Evolutionary conservation across 2,113 vertebrate species (phyloP).

Genomic region (sheep (Ovis aries)): DNA sequence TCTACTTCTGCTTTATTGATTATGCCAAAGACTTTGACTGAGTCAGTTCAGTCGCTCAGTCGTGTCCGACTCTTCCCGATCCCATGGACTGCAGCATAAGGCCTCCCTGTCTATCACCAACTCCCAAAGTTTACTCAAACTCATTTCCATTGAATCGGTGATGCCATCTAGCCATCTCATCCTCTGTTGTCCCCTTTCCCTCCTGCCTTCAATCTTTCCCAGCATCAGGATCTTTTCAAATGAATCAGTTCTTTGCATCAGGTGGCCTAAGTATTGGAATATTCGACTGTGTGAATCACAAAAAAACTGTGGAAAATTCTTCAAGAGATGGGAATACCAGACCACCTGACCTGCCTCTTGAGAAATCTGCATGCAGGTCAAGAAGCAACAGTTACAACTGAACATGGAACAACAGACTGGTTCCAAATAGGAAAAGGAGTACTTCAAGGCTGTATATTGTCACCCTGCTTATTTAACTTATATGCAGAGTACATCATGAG

Average conservation of each 20-base stretch:
- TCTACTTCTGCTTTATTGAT: neutral
- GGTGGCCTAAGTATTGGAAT: neutral
- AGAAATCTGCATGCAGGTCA: neutral
- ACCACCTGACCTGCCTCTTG: neutral
- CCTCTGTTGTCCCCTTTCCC: neutral
- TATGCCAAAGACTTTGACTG: neutral
- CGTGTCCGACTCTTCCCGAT: accelerated
- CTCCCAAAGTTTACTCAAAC: neutral
- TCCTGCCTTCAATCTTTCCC: neutral
- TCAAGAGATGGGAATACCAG: neutral
- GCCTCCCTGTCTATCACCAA: neutral
- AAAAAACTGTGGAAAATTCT: neutral
- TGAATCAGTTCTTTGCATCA: neutral
- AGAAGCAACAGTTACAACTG: neutral
- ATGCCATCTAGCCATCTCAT: neutral
- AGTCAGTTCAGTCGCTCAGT: neutral
- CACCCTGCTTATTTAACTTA: neutral
- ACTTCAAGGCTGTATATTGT: neutral
- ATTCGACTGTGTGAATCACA: neutral
- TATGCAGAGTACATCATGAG: neutral
- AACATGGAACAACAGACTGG: neutral
- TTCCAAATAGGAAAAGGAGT: neutral
- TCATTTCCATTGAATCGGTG: neutral
- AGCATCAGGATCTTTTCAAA: neutral
- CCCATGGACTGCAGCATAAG: neutral